Percentiles rank a stretch among this genome's conserved stretches.
Conservation (phyloP, 2,113 vertebrate genomes). For the Eolophus roseicapilla region DNA sequence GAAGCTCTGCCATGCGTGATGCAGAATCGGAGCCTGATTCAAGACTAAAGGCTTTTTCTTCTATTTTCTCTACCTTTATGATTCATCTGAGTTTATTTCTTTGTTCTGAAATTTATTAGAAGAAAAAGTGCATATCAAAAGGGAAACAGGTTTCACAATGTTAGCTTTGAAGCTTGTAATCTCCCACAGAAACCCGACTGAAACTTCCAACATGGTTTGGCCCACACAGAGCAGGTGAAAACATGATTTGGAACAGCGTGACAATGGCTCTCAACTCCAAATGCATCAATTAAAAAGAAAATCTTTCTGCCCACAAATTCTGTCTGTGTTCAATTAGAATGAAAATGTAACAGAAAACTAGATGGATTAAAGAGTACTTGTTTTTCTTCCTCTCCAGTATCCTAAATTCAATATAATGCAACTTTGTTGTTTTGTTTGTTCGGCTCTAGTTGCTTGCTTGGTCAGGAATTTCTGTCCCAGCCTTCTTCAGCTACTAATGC, state of each 20-base stretch:
- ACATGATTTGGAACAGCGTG: not conserved
- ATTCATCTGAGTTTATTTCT: constrained; percentile 38
- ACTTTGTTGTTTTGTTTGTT: constrained; percentile 4
- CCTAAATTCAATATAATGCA: not conserved
- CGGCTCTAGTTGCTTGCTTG: constrained; percentile 2
- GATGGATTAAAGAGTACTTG: not conserved
- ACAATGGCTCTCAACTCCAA: not conserved
- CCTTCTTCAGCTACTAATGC: not conserved
- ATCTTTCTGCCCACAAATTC: constrained; percentile 38
- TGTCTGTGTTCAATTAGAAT: not conserved
- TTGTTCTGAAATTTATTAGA: constrained; percentile 42
- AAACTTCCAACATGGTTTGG: not conserved
- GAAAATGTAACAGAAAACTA: not conserved
- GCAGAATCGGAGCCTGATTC: not conserved
- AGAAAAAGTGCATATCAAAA: constrained; percentile 14
- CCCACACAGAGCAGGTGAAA: not conserved
- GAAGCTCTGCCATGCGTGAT: not conserved
- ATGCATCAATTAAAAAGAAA: constrained; percentile 33
- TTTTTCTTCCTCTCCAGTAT: not conserved
- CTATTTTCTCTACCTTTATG: not conserved
- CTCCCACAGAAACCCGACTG: not conserved
- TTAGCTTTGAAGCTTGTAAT: constrained; percentile 42
- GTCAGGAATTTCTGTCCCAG: constrained; percentile 10
- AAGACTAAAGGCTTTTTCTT: not conserved
- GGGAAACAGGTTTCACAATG: constrained; percentile 30